Percentiles rank a stretch among this genome's conserved stretches.
phyloP scores from a whole-genome alignment of 2,888 invertebrate genomes.

The Neoascia interrupta region DNA sequence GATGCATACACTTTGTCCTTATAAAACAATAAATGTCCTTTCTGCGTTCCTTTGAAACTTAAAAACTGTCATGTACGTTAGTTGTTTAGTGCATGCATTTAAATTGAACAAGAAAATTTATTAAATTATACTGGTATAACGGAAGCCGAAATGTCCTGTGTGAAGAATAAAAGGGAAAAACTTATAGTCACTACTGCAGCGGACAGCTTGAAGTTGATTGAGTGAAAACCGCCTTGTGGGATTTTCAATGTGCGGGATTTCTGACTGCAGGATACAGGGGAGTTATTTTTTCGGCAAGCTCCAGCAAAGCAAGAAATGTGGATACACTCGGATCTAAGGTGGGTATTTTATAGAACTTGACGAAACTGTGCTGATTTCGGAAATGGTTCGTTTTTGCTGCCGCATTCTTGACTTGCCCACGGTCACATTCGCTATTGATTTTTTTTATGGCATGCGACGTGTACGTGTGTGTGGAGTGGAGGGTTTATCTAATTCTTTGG shows the following conservation, averaged over 20 bases:
- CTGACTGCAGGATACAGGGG: neutral
- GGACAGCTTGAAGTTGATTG: slow-evolving; percentile 45
- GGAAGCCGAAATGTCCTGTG: slow-evolving; percentile 35
- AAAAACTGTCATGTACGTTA: too few relatives aligned
- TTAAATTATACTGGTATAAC: too few relatives aligned
- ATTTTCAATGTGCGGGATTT: too few relatives aligned
- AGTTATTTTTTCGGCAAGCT: neutral
- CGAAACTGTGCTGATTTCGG: neutral
- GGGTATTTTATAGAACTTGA: neutral
- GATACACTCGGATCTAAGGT: slow-evolving; percentile 43
- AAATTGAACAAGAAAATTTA: too few relatives aligned
- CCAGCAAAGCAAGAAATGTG: slow-evolving; percentile 21
- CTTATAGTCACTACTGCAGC: slow-evolving; percentile 16
- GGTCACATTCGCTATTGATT: slow-evolving; percentile 12
- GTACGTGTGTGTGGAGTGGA: neutral
- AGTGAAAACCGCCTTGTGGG: too few relatives aligned
- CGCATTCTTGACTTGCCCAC: neutral
- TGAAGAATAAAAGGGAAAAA: slow-evolving; percentile 11
- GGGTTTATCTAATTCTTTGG: neutral
- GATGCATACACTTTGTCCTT: too few relatives aligned
- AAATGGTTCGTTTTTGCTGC: neutral
- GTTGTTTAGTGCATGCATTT: too few relatives aligned
- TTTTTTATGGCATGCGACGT: neutral
- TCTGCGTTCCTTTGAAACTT: too few relatives aligned
- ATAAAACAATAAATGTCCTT: too few relatives aligned